Base-by-base conservation (phyloP, 1,140 invertebrate species). In the Anastrepha ludens region DNA sequence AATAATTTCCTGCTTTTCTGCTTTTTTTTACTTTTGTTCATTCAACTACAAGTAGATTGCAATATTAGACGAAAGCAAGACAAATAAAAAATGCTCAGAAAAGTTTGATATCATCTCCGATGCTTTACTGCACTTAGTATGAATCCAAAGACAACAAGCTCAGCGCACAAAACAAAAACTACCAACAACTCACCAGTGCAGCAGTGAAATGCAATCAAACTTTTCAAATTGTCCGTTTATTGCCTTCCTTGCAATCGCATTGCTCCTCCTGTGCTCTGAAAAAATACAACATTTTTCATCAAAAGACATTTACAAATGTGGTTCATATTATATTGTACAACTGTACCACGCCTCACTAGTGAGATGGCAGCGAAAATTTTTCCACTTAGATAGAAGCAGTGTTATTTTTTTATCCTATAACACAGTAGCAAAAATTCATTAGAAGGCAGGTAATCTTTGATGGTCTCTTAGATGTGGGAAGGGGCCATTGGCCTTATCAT, bases 151-250 rank as follows among this genome's bases (percentile, higher is more conserved):
- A 29, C 29, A 67, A 67, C 47, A 81, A 29, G 47, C 50, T 11
- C 74, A 81, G 44, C 20, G 6, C 7, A 20, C 6, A 3, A 7
- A 39, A 39, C 20, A 29, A 67, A 9, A 20, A 67, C 4, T 29
- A 67, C 20, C 47, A 50, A 29, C 47, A 7, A 58, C 7, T 81
- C 3, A 2, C 47, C 1, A 81, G 74, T 50, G 29, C 7, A 81
- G 74, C 74, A n/a, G 47, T 13, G 47, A 41, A 81, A 81, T 81
- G 74, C 74, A 81, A 55, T 81, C 47, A 81, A 81, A 81, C 74
- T 81, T 81, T 81, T 81, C 47, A 47, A 81, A 81, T 81, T 81
- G 74, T 58, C 8, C 74, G 55, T 81, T 81, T 81, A 81, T 29
- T 81, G 74, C 74, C 74, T 81, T 55, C 41, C 47, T 41, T 11